These are phyloP conservation scores for Syngnathus floridae DNA, from an alignment of 2,113 vertebrate genomes.

Conservation along the genomic window DNA sequence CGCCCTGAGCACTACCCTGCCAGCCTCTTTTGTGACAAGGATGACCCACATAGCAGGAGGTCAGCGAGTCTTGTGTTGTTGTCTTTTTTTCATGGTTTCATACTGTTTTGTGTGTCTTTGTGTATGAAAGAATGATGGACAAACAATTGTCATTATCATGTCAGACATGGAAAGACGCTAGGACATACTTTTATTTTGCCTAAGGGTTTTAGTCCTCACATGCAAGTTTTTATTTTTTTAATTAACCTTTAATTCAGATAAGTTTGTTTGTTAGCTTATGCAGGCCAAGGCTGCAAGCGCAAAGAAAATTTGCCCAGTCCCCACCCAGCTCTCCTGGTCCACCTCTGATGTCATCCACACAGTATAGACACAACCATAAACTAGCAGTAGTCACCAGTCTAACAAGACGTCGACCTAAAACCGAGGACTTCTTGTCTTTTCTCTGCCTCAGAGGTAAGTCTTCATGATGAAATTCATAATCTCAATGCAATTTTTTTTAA, in stretches of 20 bases:
- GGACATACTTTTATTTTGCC: neutral
- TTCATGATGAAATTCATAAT: neutral
- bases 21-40: constrained; percentile 2
- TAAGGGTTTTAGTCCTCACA: too few relatives aligned
- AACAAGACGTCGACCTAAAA: constrained; percentile 44
- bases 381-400: constrained; percentile 37
- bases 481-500: neutral
- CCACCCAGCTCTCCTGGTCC: constrained; percentile 44
- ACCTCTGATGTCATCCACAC: constrained; percentile 9
- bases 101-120: too few relatives aligned
- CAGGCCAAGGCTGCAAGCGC: constrained; percentile 49
- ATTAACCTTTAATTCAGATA: neutral
- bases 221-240: neutral
- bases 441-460: constrained; percentile 53
- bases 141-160: neutral
- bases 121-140: neutral
- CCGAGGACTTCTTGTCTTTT: constrained; percentile 57
- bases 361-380: constrained; percentile 23
- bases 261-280: neutral
- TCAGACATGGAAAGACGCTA: neutral
- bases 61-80: constrained; percentile 5
- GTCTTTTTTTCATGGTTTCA: too few relatives aligned
- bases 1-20: constrained; percentile 1
- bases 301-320: constrained; percentile 58
- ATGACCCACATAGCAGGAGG: constrained; percentile 31